Conservation (phyloP, 2,113 vertebrate genomes). For the Micromys minutus region DNA sequence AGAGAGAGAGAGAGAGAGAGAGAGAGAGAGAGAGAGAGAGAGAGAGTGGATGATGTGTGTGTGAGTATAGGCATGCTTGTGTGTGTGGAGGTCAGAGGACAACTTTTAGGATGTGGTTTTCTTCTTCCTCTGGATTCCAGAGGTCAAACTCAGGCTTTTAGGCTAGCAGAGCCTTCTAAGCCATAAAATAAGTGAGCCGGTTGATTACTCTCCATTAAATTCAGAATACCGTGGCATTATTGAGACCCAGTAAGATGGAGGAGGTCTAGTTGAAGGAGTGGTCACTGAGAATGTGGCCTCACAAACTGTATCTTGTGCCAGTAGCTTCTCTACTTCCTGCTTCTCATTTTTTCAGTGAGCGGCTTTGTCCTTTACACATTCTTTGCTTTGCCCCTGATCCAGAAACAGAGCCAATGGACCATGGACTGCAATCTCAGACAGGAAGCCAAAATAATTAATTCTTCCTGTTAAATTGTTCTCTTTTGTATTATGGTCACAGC, state of each 20-base stretch:
- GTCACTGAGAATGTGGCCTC: not conserved
- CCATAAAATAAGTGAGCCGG: not conserved
- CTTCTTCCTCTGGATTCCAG: not conserved
- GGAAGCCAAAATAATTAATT: not conserved
- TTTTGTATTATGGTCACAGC: not conserved
- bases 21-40: no score
- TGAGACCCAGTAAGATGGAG: not conserved
- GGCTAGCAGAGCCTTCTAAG: not conserved
- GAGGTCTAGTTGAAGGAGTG: not conserved
- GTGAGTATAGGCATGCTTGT: not conserved
- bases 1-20: no score
- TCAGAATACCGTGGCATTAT: no score
- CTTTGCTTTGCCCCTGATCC: not conserved
- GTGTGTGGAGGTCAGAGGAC: not conserved
- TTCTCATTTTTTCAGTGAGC: not conserved
- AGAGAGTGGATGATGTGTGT: not conserved
- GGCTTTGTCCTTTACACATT: not conserved
- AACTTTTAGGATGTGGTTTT: not conserved
- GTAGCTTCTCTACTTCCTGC: not conserved
- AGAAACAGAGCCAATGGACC: not conserved
- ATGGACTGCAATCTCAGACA: not conserved
- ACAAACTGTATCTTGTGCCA: not conserved
- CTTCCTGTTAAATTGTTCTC: not conserved
- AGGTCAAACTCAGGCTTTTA: not conserved
- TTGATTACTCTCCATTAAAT: not conserved